Evolutionary conservation across 2,888 invertebrate species (phyloP).

Genomic region (Thelaira solivaga): DNA sequence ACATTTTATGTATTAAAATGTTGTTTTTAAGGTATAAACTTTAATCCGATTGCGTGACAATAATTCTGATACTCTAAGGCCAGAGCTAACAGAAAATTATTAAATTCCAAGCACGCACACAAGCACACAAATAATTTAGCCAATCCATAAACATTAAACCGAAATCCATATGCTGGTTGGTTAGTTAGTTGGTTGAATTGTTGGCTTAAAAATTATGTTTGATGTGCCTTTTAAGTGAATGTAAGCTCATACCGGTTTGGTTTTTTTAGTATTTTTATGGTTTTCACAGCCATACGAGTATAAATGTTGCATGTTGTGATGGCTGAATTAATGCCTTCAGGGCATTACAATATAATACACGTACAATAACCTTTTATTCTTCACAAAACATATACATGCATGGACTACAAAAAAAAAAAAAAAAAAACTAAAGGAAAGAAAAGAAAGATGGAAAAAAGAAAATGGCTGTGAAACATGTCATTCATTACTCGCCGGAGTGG

Average conservation of each 20-base stretch:
- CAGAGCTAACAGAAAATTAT: slow-evolving; percentile 28
- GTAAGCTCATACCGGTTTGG: slow-evolving; percentile 48
- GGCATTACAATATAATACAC: slow-evolving; percentile 40
- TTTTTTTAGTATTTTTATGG: slow-evolving; percentile 15
- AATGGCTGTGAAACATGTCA: slow-evolving; percentile 53
- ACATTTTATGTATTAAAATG: not conserved
- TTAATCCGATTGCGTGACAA: slow-evolving; percentile 71
- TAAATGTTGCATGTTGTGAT: slow-evolving; percentile 54
- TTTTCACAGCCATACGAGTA: slow-evolving; percentile 39
- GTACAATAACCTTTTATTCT: slow-evolving; percentile 31
- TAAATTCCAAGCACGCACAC: slow-evolving; percentile 4
- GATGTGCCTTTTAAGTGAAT: slow-evolving; percentile 35
- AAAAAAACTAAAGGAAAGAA: slow-evolving; percentile 13
- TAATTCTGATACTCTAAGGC: slow-evolving; percentile 16
- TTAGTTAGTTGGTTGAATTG: slow-evolving; percentile 23
- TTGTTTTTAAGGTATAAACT: not conserved
- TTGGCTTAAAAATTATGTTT: slow-evolving; percentile 22
- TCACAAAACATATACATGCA: not conserved
- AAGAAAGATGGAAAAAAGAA: slow-evolving; percentile 32
- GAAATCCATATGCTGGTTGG: slow-evolving; percentile 45
- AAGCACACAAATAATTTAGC: not conserved
- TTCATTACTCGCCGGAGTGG: slow-evolving; percentile 15
- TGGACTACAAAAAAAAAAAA: too few relatives aligned
- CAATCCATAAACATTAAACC: slow-evolving; percentile 43
- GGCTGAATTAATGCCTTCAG: slow-evolving; percentile 30